Evolutionary conservation across 2,888 invertebrate species (phyloP).

Genomic region (Teleiodes luculella): DNA sequence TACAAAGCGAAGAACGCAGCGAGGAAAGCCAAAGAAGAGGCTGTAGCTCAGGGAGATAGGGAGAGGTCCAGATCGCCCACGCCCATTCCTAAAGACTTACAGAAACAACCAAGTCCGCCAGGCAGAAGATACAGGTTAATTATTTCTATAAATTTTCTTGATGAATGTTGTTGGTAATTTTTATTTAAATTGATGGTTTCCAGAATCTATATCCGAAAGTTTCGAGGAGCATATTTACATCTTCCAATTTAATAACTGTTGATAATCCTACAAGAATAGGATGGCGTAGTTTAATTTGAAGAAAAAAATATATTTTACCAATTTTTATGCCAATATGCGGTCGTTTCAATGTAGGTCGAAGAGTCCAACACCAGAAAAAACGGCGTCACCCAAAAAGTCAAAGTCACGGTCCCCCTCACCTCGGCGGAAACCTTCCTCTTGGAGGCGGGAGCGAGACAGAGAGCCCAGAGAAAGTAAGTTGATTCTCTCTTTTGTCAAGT

Average conservation of each 20-base stretch:
- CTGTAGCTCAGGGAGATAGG: slow-evolving; percentile 84
- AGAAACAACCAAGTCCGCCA: slow-evolving; percentile 85
- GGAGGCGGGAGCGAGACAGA: slow-evolving; percentile 62
- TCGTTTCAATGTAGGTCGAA: too few relatives aligned
- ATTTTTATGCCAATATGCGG: too few relatives aligned
- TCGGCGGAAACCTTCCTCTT: slow-evolving; percentile 44
- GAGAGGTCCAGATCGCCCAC: slow-evolving; percentile 87
- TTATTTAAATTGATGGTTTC: too few relatives aligned
- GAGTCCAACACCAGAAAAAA: slow-evolving; percentile 51
- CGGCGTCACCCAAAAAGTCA: slow-evolving; percentile 34
- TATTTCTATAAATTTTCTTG: background rate
- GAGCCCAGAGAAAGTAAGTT: slow-evolving; percentile 35
- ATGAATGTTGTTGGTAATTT: too few relatives aligned
- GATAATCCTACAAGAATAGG: too few relatives aligned
- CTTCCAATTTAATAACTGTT: too few relatives aligned
- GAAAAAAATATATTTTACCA: too few relatives aligned
- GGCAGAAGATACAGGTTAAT: slow-evolving; percentile 84
- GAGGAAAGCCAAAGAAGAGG: slow-evolving; percentile 91
- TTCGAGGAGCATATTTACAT: too few relatives aligned
- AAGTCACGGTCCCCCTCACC: slow-evolving; percentile 70
- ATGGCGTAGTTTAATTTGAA: too few relatives aligned
- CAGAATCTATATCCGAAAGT: too few relatives aligned
- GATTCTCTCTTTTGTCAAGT: too few relatives aligned
- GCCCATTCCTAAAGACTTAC: slow-evolving; percentile 86
- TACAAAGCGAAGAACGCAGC: slow-evolving; percentile 97